A percentile compares a stretch with the other conserved stretches of the same genome.
Conservation (phyloP, 1,140 invertebrate species). For the Ctenoplectra terminalis region DNA sequence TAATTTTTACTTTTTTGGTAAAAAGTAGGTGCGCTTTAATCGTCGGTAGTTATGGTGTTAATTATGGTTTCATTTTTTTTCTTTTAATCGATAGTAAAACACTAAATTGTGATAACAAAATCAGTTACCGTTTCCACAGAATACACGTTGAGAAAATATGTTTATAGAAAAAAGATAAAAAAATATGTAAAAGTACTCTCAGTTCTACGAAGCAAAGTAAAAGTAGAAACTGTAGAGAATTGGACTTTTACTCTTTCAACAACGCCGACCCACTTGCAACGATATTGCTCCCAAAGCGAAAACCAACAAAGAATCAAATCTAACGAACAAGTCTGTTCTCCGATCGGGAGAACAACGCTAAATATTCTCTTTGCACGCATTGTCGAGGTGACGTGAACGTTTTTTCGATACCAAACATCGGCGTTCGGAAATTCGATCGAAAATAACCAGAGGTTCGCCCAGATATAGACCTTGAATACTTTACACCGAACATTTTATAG, state of each 20-base stretch:
- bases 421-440: conserved; percentile 35
- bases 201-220: not conserved
- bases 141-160: no score
- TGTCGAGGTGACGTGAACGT: not conserved
- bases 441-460: not conserved
- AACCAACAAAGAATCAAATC: conserved; percentile 26
- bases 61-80: no score
- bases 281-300: conserved; percentile 5
- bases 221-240: not conserved
- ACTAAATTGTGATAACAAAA: no score
- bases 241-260: not conserved
- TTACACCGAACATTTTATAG: conserved; percentile 28
- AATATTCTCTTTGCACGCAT: conserved; percentile 10
- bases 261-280: conserved; percentile 7
- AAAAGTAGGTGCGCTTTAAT: no score
- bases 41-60: no score
- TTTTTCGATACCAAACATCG: conserved; percentile 5
- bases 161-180: not conserved
- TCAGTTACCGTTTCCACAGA: no score
- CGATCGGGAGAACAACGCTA: conserved; percentile 2
- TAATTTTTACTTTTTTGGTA: no score
- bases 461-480: conserved; percentile 19
- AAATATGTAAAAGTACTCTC: not conserved
- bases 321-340: not conserved
- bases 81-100: no score